These are phyloP conservation scores for Siniperca scherzeri DNA, from an alignment of 2,797 vertebrate genomes.

Conservation along the genomic window DNA sequence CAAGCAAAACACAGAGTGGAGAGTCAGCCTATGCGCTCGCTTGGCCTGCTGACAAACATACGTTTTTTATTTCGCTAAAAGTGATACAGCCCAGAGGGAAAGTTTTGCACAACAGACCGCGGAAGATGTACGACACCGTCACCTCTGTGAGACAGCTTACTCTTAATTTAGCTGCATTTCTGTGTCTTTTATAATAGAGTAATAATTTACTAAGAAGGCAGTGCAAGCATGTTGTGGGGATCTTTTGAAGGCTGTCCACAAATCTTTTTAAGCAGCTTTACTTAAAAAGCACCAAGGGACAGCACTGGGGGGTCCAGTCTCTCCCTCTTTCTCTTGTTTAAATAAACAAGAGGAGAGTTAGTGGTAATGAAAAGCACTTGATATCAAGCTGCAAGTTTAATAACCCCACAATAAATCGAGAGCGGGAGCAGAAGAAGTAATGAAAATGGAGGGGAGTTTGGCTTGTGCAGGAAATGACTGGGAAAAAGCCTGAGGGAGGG, in stretches of 20 bases:
- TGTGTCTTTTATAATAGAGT: conserved; percentile 47
- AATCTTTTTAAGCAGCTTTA: conserved; percentile 66
- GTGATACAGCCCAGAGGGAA: conserved; percentile 72
- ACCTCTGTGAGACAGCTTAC: conserved; percentile 63
- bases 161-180: conserved; percentile 56
- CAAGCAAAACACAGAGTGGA: conserved; percentile 64
- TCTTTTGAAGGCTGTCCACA: conserved; percentile 57
- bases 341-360: conserved; percentile 76
- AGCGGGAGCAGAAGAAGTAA: conserved; percentile 79
- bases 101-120: conserved; percentile 66
- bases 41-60: conserved; percentile 75
- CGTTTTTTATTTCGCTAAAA: conserved; percentile 72
- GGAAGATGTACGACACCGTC: conserved; percentile 71
- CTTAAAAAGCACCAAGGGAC: conserved; percentile 68
- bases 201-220: conserved; percentile 60
- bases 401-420: conserved; percentile 80
- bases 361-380: conserved; percentile 82
- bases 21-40: conserved; percentile 48
- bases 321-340: conserved; percentile 61
- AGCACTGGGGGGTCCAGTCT: conserved; percentile 45
- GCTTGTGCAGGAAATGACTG: conserved; percentile 86
- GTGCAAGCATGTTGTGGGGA: conserved; percentile 46
- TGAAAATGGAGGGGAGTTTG: conserved; percentile 82
- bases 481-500: conserved; percentile 79
- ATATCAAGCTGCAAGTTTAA: conserved; percentile 81